Evolutionary conservation across 2,797 vertebrate species (phyloP).

Genomic region (Limnodromus scolopaceus): DNA sequence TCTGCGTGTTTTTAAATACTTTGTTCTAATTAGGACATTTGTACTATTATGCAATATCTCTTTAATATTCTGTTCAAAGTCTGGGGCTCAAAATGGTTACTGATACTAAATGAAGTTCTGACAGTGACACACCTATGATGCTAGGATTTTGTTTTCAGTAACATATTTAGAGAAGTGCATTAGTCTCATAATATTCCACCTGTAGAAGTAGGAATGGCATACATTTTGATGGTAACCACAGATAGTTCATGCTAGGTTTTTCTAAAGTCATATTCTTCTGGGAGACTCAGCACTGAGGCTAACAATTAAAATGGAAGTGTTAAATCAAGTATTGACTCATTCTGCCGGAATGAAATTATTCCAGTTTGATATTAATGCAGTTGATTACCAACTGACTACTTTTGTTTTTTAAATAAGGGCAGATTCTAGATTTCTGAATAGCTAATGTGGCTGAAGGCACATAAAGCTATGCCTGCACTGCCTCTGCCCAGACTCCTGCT

Average conservation of each 20-base stretch:
- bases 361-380: neutral
- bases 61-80: neutral
- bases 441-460: neutral
- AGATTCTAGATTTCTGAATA: neutral
- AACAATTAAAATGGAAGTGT: neutral
- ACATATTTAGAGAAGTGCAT: neutral
- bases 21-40: neutral
- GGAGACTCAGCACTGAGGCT: rapidly evolving
- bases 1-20: neutral
- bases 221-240: neutral
- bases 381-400: neutral
- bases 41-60: neutral
- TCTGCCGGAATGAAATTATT: neutral
- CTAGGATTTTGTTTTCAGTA: neutral
- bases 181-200: neutral
- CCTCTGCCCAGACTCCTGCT: neutral
- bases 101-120: neutral
- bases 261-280: neutral
- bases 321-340: neutral
- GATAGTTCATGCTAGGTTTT: neutral
- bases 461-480: neutral
- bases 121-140: neutral
- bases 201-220: neutral
- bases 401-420: neutral
- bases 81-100: neutral